phyloP scores from a whole-genome alignment of 2,113 vertebrate genomes.

The Xiphias gladius region DNA sequence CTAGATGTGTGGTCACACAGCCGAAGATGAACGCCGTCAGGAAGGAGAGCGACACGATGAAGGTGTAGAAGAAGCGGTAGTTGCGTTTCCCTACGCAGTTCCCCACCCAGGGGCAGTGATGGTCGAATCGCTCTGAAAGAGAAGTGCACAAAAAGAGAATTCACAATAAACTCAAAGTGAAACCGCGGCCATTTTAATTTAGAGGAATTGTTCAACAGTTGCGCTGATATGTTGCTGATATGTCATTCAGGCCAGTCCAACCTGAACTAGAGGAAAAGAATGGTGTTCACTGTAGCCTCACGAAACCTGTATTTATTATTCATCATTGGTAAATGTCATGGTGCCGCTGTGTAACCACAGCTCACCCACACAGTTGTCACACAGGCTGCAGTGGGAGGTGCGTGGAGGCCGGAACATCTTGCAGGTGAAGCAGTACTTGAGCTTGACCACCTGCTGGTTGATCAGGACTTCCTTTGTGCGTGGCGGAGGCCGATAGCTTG shows the following conservation, averaged over 20 bases:
- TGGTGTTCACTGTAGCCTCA: neutral
- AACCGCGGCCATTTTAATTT: neutral
- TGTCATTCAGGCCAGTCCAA: neutral
- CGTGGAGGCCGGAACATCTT: constrained; percentile 95
- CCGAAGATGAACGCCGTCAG: constrained; percentile 96
- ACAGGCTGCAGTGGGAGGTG: constrained; percentile 96
- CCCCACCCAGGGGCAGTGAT: constrained; percentile 98
- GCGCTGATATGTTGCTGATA: neutral
- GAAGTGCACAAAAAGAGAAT: neutral
- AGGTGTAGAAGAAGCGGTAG: constrained; percentile 97
- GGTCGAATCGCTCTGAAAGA: constrained; percentile 92
- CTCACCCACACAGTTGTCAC: constrained; percentile 97
- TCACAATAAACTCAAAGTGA: neutral
- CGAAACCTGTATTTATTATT: constrained; percentile 43
- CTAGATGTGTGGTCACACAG: constrained; percentile 94
- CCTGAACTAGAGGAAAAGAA: neutral
- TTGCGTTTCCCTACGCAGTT: constrained; percentile 98
- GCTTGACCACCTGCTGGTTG: constrained; percentile 93
- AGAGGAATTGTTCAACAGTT: neutral
- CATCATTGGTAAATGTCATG: constrained; percentile 44
- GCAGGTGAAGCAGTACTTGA: constrained; percentile 98
- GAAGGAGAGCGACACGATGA: constrained; percentile 96
- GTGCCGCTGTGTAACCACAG: constrained; percentile 1
- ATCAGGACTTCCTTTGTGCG: constrained; percentile 94
- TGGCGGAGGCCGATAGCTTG: constrained; percentile 90